These are phyloP conservation scores for Calliphora vomitoria DNA, from an alignment of 2,888 invertebrate genomes.

Conservation along the genomic window DNA sequence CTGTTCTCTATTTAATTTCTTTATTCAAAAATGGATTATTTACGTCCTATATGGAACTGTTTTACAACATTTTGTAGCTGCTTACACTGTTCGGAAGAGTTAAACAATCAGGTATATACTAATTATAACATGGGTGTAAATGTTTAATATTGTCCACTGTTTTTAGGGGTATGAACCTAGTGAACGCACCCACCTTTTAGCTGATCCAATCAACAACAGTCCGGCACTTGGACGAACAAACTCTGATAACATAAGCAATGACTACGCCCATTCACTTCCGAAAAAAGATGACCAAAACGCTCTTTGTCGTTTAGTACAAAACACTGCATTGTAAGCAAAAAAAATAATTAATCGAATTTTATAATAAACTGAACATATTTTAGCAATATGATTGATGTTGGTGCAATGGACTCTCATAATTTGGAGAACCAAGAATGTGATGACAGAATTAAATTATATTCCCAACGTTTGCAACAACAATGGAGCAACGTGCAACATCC, in stretches of 20 bases:
- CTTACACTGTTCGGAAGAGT: constrained; percentile 82
- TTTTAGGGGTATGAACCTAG: constrained; percentile 85
- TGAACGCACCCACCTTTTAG: constrained; percentile 92
- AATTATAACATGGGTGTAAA: background rate
- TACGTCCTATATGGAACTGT: constrained; percentile 81
- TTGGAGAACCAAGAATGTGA: constrained; percentile 95
- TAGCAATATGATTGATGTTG: constrained; percentile 97
- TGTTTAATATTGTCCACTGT: background rate
- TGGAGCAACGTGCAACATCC: constrained; percentile 84
- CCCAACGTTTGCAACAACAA: constrained; percentile 86
- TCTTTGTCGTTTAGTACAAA: constrained; percentile 93
- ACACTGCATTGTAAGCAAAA: constrained; percentile 92
- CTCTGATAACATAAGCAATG: constrained; percentile 88
- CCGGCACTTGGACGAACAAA: constrained; percentile 90
- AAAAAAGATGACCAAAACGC: constrained; percentile 97
- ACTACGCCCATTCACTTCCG: constrained; percentile 87
- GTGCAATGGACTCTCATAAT: constrained; percentile 94
- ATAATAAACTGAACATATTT: constrained; percentile 21
- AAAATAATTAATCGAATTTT: background rate
- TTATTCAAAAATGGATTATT: constrained; percentile 80
- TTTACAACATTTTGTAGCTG: constrained; percentile 82
- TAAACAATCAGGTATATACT: constrained; percentile 79
- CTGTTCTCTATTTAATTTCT: background rate
- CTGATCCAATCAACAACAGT: constrained; percentile 91
- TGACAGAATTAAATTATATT: constrained; percentile 91